Base-by-base conservation (phyloP, 2,113 vertebrate species). In the Paramisgurnus dabryanus region DNA sequence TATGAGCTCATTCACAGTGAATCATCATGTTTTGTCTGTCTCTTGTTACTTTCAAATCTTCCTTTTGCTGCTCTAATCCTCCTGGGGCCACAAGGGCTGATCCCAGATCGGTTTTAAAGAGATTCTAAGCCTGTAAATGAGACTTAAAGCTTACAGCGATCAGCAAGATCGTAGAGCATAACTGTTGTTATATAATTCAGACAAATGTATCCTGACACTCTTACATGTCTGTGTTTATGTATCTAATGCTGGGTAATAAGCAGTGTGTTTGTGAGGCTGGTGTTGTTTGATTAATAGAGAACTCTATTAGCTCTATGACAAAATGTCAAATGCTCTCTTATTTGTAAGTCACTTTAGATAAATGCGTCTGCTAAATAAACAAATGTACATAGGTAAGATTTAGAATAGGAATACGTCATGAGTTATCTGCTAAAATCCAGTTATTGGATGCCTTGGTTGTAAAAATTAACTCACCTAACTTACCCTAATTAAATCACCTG, bases 51-150 rank as follows among this genome's bases (percentile, higher is more conserved):
- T 39, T 53, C 43, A 45, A 81, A 72, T 81, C 76, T n/a, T 18
- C 40, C 43, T 71, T 64, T 82, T 76, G 68, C 78, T 7, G 63
- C 57, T 57, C 60, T 45, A 71, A 66, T 74, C 78, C 47, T 76
- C 61, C 18, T 39, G 7, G 81, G 58, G 11, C 66, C 65, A 41
- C 18, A 34, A 11, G 45, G 73, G 9, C 66, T 70, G 49, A 78
- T 78, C 73, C 39, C 57, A 78, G 74, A 72, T 76, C 84, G 83
- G 81, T 64, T 78, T 15, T 67, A 41, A 73, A 27, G 18, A 12
- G 47, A 64, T 65, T 50, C 58, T 78, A 78, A 83, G 78, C 63
- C 57, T 53, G 8, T 80, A 78, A 77, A 64, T 64, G 74, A 68
- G 57, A 58, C 49, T 43, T 68, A n/a, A 22, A 22, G 66, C 39